Evolutionary conservation across 2,888 invertebrate genomes (phyloP), one percentile per base, ranked within the genome.

Genomic region (Lithosia quadra): DNA sequence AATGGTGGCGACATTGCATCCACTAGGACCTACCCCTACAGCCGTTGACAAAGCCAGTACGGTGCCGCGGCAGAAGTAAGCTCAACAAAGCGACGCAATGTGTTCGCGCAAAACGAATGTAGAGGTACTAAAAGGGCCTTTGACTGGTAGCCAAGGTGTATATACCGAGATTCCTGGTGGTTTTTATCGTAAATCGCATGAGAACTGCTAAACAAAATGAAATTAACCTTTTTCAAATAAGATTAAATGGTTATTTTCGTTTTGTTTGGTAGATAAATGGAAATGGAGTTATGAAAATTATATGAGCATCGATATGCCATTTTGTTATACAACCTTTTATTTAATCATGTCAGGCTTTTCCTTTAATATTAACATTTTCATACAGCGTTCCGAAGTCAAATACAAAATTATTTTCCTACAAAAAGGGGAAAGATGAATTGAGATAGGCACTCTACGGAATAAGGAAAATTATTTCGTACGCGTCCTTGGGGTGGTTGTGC

Each of bases 371-470:
- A 28, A 62, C 49, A 49, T 49, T 62, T 49, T 62, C 28, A 62
- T 49, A 53, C 28, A 13, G 62, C 33, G 21, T 62, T 49, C 28
- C 49, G 21, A 62, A 62, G 62, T 62, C 49, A 62, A 62, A 62
- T 62, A 62, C 33, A 33, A 62, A 62, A 49, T 62, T 13, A 62
- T 62, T 62, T 62, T 62, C 18, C 43, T 21, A 62, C 62, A 62
- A 62, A 62, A 62, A 49, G 59, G 62, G 43, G 28, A n/a, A n/a
- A 49, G 33, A 49, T 62, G 43, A 49, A 49, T 62, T 49, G 49
- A 49, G 49, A 49, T n/a, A 49, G 49, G 49, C 49, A 49, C 49
- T 49, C 49, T 49, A 49, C 49, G 49, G 49, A 62, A 62, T 62
- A 62, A 39, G 39, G 39, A 62, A 62, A 62, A 62, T 62, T 49